Conservation (phyloP, 2,888 invertebrate genomes). For the Xestia rhomboidea region DNA sequence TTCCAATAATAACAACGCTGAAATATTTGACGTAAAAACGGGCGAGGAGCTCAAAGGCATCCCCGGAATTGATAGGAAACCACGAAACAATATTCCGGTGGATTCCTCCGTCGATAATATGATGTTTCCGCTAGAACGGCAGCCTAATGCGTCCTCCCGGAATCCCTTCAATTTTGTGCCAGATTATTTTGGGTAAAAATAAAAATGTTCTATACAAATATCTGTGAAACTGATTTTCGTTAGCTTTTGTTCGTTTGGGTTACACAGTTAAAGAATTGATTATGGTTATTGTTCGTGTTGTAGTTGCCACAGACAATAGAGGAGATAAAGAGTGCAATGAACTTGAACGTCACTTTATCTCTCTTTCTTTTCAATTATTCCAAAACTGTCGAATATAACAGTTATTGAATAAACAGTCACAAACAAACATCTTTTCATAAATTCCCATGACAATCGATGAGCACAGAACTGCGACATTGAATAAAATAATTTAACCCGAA, state of each 20-base stretch:
- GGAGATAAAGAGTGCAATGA: slow-evolving; percentile 24
- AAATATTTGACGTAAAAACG: slow-evolving; percentile 70
- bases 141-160: slow-evolving; percentile 77
- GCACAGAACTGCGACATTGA: slow-evolving; percentile 35
- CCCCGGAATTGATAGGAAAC: slow-evolving; percentile 78
- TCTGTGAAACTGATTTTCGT: slow-evolving; percentile 64
- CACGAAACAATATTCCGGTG: slow-evolving; percentile 82
- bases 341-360: slow-evolving; percentile 5
- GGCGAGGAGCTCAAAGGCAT: slow-evolving; percentile 67
- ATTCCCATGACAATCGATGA: slow-evolving; percentile 39
- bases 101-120: slow-evolving; percentile 80
- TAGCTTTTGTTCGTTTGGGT: slow-evolving; percentile 50
- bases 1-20: slow-evolving; percentile 68
- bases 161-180: slow-evolving; percentile 73
- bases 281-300: slow-evolving; percentile 34
- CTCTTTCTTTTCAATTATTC: slow-evolving; percentile 3
- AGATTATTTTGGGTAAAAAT: slow-evolving; percentile 75
- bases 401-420: slow-evolving; percentile 25
- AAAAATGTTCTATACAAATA: slow-evolving; percentile 65
- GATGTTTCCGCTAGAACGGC: slow-evolving; percentile 81
- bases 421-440: slow-evolving; percentile 34
- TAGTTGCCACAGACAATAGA: slow-evolving; percentile 19
- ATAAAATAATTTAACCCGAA: slow-evolving; percentile 45
- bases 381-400: slow-evolving; percentile 8
- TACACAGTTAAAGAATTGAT: slow-evolving; percentile 14